Evolutionary conservation across 2,113 vertebrate genomes (phyloP), one percentile per base, ranked within the genome.

Genomic region (Motacilla tschutschensis): DNA sequence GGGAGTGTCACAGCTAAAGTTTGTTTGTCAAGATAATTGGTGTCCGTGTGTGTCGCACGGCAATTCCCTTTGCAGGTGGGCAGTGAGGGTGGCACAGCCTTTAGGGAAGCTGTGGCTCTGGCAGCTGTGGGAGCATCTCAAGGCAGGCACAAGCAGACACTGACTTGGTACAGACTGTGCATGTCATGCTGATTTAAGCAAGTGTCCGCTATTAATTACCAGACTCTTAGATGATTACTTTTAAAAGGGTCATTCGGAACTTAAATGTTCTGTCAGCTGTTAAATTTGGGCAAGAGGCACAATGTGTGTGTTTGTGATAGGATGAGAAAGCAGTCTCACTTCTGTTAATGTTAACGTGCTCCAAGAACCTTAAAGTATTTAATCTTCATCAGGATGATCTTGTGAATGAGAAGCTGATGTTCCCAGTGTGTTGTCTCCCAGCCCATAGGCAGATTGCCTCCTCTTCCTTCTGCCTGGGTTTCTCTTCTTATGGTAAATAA

Each of bases 11-110:
- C 11, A 9, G 69, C 24, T 75, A 5, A 46, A 50, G 21, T 58
- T 79, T 64, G 22, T 66, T 65, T 87, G 43, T 78, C 17, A 15
- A 12, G 74, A 21, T 71, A 62, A 63, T 59, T 88, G 1, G 0
- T 0, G 1, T 58, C 25, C 22, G 25, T 21, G 12, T 46, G 17
- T 0, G 0, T 55, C 69, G 8, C 7, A 17, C 51, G 38, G 10
- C 12, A 3, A 6, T 63, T 76, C 54, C 48, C 55, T 47, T 59
- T 54, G 14, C 71, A 63, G 47, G 19, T 82, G 74, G 40, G 54
- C 24, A 6, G 22, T n/a, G 43, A 47, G 46, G 35, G 47, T 76
- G 74, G 66, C 74, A 41, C 43, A 55, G 47, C 75, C 11, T 0
- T 20, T 6, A n/a, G 1, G 4, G 62, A 24, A 58, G 62, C 36